Conservation (phyloP, 2,797 vertebrate genomes). For the Cygnus olor region DNA sequence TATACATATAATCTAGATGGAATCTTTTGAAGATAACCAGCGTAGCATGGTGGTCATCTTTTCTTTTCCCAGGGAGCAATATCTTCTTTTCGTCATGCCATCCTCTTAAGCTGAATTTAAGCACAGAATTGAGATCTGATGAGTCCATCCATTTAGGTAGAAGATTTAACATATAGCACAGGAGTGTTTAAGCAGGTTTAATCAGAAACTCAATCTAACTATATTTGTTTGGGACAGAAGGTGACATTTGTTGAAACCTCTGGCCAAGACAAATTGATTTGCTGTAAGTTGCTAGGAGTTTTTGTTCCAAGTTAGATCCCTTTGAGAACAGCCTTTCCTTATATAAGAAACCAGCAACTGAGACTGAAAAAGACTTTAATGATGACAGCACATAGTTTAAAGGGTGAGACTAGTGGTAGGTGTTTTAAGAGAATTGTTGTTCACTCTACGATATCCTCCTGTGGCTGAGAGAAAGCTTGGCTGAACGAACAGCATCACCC, state of each 20-base stretch:
- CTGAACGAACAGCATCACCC: accelerated
- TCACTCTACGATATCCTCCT: not conserved
- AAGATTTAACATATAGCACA: not conserved
- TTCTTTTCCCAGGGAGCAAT: not conserved
- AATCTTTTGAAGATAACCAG: not conserved
- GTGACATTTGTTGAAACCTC: not conserved
- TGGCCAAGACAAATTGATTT: not conserved
- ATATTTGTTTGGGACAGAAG: not conserved
- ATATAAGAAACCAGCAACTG: not conserved
- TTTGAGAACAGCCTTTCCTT: not conserved
- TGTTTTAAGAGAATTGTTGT: not conserved
- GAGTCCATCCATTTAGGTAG: not conserved
- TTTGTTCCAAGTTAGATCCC: not conserved
- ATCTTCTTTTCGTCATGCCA: not conserved
- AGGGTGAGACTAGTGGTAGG: not conserved
- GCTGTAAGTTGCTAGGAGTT: not conserved
- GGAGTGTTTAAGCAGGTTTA: not conserved
- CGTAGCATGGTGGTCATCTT: accelerated
- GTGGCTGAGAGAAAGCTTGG: not conserved
- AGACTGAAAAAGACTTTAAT: not conserved
- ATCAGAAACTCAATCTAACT: not conserved
- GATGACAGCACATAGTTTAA: not conserved
- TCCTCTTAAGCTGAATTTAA: not conserved
- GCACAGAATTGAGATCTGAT: not conserved
- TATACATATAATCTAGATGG: not conserved